Conservation (phyloP, 1,140 invertebrate species). For the Drosophila triauraria region DNA sequence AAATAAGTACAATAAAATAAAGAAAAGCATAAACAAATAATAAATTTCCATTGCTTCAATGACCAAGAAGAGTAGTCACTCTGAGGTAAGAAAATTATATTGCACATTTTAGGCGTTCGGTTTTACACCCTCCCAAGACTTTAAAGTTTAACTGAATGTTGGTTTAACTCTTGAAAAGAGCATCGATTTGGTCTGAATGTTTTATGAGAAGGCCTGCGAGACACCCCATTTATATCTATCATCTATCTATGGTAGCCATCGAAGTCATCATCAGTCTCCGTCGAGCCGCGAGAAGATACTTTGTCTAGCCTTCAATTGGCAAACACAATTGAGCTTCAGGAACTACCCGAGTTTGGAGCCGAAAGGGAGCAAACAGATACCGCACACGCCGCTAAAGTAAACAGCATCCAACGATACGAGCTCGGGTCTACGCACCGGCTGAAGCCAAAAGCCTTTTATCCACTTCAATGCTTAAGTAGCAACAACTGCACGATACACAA, state of each 20-base stretch:
- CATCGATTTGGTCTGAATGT: conserved; percentile 28
- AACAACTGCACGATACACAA: conserved; percentile 68
- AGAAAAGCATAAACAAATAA: too few relatives aligned
- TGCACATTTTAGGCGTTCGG: conserved; percentile 13
- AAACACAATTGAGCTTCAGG: conserved; percentile 69
- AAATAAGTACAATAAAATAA: too few relatives aligned
- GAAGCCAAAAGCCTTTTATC: conserved; percentile 74
- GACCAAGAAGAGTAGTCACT: too few relatives aligned
- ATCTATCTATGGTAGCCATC: conserved; percentile 47
- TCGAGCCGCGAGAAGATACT: conserved; percentile 64
- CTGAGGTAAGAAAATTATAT: background rate
- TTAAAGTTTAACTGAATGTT: conserved; percentile 11
- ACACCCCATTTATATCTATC: conserved; percentile 27
- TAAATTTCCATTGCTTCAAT: background rate
- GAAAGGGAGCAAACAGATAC: conserved; percentile 36
- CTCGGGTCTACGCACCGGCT: conserved; percentile 32
- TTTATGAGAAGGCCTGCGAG: conserved; percentile 1
- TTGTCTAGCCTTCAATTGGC: conserved; percentile 84
- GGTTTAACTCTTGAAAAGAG: conserved; percentile 20
- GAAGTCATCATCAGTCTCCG: conserved; percentile 38
- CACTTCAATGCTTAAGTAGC: conserved; percentile 77
- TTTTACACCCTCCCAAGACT: background rate
- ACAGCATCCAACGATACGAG: conserved; percentile 46
- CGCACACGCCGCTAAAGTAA: conserved; percentile 76
- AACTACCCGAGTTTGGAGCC: conserved; percentile 57